A percentile compares a stretch with the other conserved stretches of the same genome.
phyloP scores from a whole-genome alignment of 2,113 vertebrate species.

The Symphodus melops region DNA sequence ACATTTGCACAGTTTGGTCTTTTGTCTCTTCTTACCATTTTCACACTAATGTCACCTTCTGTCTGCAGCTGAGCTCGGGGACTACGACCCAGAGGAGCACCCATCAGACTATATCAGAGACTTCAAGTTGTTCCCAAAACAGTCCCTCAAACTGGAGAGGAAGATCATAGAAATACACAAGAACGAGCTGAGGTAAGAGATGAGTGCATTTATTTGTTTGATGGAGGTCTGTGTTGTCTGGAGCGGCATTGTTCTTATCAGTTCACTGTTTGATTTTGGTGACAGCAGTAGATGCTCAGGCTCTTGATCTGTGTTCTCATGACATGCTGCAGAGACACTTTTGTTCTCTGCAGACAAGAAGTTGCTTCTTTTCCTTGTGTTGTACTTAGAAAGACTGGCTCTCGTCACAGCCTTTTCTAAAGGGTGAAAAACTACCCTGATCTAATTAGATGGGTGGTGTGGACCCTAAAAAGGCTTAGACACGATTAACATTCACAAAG shows the following conservation, averaged over 20 bases:
- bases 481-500: too few species aligned
- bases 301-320: constrained; percentile 38
- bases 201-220: background rate
- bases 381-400: background rate
- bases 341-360: constrained; percentile 14
- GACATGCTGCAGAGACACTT: constrained; percentile 16
- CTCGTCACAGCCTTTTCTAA: too few species aligned
- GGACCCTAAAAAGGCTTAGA: too few species aligned
- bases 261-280: constrained; percentile 26
- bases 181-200: constrained; percentile 91
- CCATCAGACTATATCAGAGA: constrained; percentile 94
- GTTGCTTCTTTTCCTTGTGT: constrained; percentile 8
- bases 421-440: background rate
- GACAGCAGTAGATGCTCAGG: constrained; percentile 28
- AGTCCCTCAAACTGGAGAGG: constrained; percentile 94
- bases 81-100: constrained; percentile 94
- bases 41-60: background rate
- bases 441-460: background rate
- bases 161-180: constrained; percentile 97
- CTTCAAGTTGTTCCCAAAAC: constrained; percentile 97
- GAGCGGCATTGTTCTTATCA: constrained; percentile 7
- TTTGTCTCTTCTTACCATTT: background rate
- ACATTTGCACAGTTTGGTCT: background rate
- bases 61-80: constrained; percentile 91
- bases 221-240: constrained; percentile 10